Evolutionary conservation across 2,888 invertebrate genomes (phyloP), one percentile per base, ranked within the genome.

Genomic region (Sialis lutaria): DNA sequence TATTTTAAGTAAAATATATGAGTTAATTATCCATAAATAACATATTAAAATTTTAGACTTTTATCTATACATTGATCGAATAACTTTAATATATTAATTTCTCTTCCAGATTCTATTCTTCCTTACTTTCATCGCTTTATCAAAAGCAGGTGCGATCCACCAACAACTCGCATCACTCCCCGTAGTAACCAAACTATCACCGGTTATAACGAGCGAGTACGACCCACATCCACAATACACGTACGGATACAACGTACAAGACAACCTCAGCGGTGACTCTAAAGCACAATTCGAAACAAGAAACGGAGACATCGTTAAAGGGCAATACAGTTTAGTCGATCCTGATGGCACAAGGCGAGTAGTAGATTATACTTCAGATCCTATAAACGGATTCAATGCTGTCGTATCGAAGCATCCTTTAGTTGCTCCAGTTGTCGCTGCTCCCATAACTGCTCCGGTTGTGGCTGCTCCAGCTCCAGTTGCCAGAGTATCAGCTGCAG

Each of bases 321-420:
- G 74, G 5, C 71, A 72, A 6, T 74, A 74, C 58, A 72, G 73
- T 0, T 58, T 74, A n/a, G 64, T 70, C 1, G 74, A 74, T 51
- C 70, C 74, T 1, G 74, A 74, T 53, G 74, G 74, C 51, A 66
- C 72, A 0, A 62, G 73, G 33, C 70, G 62, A 12, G 63, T 68
- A 50, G 74, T 73, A n/a, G 70, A 73, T 51, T 73, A 74, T 59
- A 73, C 72, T 6, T 75, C 76, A 12, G 76, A 76, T 58, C 72
- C 75, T 31, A 65, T 70, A 46, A 72, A 75, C 53, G 76, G 76
- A 2, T 77, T 77, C 64, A 76, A 76, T 61, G 77, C 76, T 6
- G 70, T 76, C 41, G 77, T 79, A 1, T 74, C 72, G 62, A 73
- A 72, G 54, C 75, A 74, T 53, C 75, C 77, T 1, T 53, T 66